Base-by-base conservation (phyloP, 2,797 vertebrate genomes). In the Tokudaia tokunoshimensis region DNA sequence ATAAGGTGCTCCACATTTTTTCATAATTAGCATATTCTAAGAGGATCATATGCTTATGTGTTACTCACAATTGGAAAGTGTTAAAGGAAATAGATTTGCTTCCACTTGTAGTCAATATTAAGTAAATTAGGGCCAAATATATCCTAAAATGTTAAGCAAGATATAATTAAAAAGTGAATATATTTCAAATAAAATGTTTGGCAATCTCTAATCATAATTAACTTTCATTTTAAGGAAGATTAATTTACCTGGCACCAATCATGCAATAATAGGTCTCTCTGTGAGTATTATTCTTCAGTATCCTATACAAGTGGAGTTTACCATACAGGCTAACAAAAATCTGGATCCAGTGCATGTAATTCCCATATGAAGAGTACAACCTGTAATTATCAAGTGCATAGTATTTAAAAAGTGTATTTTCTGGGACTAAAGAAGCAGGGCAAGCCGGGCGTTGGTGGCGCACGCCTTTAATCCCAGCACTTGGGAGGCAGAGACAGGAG, bases 151-250 rank as follows among this genome's bases (percentile, higher is more conserved):
- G n/a, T 13, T 89, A 57, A 97, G 47, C 17, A 89, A 86, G 95
- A 82, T 50, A 94, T 91, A 92, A 80, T 86, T 37, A 89, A 89
- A 96, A 93, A 92, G 41, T 88, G 89, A 96, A 57, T 92, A 85
- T 59, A 79, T 61, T 95, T 96, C 86, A 93, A 95, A 96, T 88
- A 87, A 92, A 94, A 50, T 90, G 57, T 94, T 97, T 96, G 67
- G 78, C 78, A 97, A 96, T 72, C 92, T 96, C 91, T 97, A 93
- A 93, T 97, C 81, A 85, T 72, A 92, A 97, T 95, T 92, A 97
- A 81, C 92, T 84, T 34, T 70, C 85, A 37, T 93, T 97, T 94
- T 81, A 93, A 34, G 72, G 85, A 75, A 97, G 85, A 92, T 94
- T 96, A 97, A 97, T 97, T 78, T 96, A 92, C 78, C 94, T 94